phyloP scores from a whole-genome alignment of 2,797 vertebrate species.

The Megaceryle alcyon region DNA sequence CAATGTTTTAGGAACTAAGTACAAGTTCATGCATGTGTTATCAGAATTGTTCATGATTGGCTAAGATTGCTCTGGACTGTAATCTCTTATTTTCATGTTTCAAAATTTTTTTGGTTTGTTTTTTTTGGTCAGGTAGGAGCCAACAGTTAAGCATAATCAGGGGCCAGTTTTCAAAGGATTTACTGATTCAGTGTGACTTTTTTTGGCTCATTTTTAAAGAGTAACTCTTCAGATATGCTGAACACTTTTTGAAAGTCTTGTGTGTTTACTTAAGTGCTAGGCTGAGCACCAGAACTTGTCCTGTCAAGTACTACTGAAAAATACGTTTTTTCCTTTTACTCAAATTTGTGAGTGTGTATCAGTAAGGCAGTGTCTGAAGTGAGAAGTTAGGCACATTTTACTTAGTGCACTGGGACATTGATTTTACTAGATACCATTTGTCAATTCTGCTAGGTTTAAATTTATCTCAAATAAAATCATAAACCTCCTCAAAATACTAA shows the following conservation, averaged over 20 bases:
- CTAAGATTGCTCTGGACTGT: neutral
- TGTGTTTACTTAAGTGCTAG: neutral
- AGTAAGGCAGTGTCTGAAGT: neutral
- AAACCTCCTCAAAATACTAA: neutral
- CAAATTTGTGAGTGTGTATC: rapidly evolving
- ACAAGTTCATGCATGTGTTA: neutral
- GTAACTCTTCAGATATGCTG: neutral
- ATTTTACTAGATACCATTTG: neutral
- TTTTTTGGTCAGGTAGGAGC: neutral
- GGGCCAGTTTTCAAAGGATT: neutral
- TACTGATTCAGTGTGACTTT: neutral
- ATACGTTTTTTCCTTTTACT: neutral
- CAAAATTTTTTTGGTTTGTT: neutral
- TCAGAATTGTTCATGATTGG: neutral
- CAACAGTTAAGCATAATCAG: neutral
- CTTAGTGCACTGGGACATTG: neutral
- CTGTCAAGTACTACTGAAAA: neutral
- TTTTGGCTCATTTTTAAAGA: neutral
- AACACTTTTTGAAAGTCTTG: neutral
- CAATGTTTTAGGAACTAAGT: neutral
- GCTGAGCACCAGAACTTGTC: neutral
- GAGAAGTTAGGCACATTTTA: neutral
- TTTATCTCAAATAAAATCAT: neutral
- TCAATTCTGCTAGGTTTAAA: neutral
- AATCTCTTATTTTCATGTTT: neutral